Conservation (phyloP, 2,113 vertebrate species). For the Sapajus apella region DNA sequence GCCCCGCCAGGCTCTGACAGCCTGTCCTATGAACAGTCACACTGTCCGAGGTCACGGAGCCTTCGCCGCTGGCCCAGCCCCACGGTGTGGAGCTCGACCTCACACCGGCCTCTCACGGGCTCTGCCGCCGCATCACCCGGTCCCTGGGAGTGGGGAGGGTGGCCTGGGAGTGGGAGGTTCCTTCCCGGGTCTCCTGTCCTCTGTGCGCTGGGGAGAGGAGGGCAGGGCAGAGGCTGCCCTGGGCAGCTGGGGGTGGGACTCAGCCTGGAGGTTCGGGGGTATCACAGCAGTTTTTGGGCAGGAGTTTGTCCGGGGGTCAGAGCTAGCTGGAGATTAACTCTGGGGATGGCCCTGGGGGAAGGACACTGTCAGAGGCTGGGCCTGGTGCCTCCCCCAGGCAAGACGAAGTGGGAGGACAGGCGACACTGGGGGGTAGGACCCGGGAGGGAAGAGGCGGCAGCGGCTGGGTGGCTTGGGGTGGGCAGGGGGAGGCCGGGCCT, state of each 20-base stretch:
- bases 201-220: no score
- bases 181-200: background rate
- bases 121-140: rapidly evolving
- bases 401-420: no score
- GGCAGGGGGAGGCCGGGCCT: no score
- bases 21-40: background rate
- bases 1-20: background rate
- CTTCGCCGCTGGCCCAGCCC: background rate
- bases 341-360: background rate
- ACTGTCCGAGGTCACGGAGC: background rate
- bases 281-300: background rate
- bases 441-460: background rate
- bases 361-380: background rate
- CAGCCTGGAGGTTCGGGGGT: background rate
- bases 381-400: background rate
- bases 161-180: rapidly evolving
- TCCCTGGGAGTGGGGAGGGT: background rate
- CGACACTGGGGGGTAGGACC: background rate
- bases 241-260: background rate
- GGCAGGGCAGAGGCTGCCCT: background rate
- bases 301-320: background rate
- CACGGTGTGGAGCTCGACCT: rapidly evolving
- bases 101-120: rapidly evolving
- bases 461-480: rapidly evolving
- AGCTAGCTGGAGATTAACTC: background rate